Evolutionary conservation across 2,888 invertebrate species (phyloP), one percentile per base, ranked within the genome.

Genomic region (Stenurella melanura): DNA sequence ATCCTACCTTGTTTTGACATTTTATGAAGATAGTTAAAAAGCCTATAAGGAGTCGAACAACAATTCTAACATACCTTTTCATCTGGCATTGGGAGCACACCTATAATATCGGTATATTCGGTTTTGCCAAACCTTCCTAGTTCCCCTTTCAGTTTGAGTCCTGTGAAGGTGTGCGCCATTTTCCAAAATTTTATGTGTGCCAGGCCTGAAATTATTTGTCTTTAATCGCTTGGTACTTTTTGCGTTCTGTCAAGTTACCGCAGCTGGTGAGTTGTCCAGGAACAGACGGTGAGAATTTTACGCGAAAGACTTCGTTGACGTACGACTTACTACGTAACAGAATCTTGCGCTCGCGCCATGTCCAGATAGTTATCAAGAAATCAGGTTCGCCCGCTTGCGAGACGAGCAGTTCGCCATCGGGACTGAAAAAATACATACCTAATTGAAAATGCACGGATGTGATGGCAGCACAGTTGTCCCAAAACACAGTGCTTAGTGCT

Each of bases 111-210:
- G 57, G 96, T 96, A 82, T 97, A 96, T 89, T 97, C 97, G 0
- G 97, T 97, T 90, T 96, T 96, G 0, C 97, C 97, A 88, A 97
- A 98, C 86, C 96, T 92, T 0, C 97, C 97, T n/a, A 96, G 88
- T 85, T 95, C 94, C 0, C 97, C 96, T 89, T 97, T 94, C 9
- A 98, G 90, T 89, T 98, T 98, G 0, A 97, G 90, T 0, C 97
- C 97, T 0, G 97, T 98, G 86, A 97, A 98, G 0, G 98, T 97
- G 80, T 92, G 88, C 0, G 95, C 94, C 95, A 97, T 97, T 91
- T 96, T 97, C 97, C 97, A 98, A 89, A 97, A 97, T 88, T 96
- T 96, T 34, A 96, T 94, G 85, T 96, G 96, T 18, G 94, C 94
- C 1, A 93, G 89, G 11, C 94, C 94, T 93, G 77, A 42, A 85